Evolutionary conservation across 2,113 vertebrate species (phyloP).

Genomic region (Rhizomys pruinosus): DNA sequence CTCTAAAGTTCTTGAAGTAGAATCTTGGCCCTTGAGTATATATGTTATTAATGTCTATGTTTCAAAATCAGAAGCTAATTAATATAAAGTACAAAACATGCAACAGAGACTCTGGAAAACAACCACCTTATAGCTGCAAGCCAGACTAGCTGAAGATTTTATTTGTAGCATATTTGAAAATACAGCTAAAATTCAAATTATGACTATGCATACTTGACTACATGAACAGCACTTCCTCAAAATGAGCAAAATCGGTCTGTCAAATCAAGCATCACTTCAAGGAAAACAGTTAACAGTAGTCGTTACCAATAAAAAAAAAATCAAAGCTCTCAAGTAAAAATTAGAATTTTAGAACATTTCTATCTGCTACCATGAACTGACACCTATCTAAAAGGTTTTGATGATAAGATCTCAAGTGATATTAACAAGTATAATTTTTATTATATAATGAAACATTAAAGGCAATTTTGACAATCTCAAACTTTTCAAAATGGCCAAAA

Average conservation of each 20-base stretch:
- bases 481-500: not conserved
- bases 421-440: constrained; percentile 32
- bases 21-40: not conserved
- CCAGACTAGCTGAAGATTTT: constrained; percentile 29
- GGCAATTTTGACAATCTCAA: constrained; percentile 8
- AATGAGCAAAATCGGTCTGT: constrained; percentile 33
- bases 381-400: constrained; percentile 5
- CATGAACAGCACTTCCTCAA: constrained; percentile 13
- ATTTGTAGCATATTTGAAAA: constrained; percentile 29
- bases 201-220: not conserved
- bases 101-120: not conserved
- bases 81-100: not conserved
- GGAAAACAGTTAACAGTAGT: not conserved
- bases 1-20: not conserved
- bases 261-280: constrained; percentile 4
- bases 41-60: not conserved
- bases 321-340: constrained; percentile 33
- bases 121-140: constrained; percentile 33
- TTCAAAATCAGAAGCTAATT: constrained; percentile 27
- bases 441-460: constrained; percentile 23
- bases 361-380: constrained; percentile 1
- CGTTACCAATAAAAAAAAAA: constrained; percentile 29
- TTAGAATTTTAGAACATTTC: constrained; percentile 28
- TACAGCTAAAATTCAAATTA: constrained; percentile 32
- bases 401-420: not conserved